A percentile compares a stretch with the other conserved stretches of the same genome.
These are phyloP conservation scores for Philopotamus ludificatus DNA, from an alignment of 1,140 invertebrate species.

Conservation along the genomic window DNA sequence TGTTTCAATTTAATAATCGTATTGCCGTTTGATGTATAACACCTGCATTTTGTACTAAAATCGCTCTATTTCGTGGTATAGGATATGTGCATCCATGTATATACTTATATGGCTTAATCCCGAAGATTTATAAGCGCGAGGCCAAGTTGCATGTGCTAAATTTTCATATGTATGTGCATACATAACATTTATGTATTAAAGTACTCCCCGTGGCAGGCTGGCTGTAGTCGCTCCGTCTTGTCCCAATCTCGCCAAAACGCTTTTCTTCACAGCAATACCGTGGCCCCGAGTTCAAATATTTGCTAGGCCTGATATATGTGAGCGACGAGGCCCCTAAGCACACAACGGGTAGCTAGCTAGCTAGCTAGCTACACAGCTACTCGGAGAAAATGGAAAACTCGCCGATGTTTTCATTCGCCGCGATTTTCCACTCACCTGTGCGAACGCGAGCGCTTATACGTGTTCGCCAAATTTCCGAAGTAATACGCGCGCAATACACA, in stretches of 20 bases:
- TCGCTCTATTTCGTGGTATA: too few species aligned
- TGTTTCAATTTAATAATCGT: too few species aligned
- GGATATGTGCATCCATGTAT: not conserved
- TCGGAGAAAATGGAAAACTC: not conserved
- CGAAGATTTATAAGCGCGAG: too few species aligned
- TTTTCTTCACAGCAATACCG: not conserved
- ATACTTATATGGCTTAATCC: not conserved
- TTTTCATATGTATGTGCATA: not conserved
- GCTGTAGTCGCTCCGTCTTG: constrained; percentile 19
- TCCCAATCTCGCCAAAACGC: constrained; percentile 8
- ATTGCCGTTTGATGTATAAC: too few species aligned
- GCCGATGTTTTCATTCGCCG: not conserved
- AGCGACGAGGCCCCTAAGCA: constrained; percentile 10
- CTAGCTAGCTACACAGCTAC: not conserved
- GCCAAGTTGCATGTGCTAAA: too few species aligned
- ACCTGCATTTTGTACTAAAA: too few species aligned
- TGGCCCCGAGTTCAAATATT: constrained; percentile 23
- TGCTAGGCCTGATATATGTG: constrained; percentile 27
- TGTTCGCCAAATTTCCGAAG: not conserved
- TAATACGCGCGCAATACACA: not conserved
- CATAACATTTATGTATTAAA: constrained; percentile 17
- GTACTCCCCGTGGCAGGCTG: constrained; percentile 2
- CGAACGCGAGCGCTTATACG: not conserved
- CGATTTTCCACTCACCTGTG: not conserved
- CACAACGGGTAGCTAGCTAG: too few species aligned